These are phyloP conservation scores for Nemotelus pantherinus DNA, from an alignment of 2,888 invertebrate species.

Conservation along the genomic window DNA sequence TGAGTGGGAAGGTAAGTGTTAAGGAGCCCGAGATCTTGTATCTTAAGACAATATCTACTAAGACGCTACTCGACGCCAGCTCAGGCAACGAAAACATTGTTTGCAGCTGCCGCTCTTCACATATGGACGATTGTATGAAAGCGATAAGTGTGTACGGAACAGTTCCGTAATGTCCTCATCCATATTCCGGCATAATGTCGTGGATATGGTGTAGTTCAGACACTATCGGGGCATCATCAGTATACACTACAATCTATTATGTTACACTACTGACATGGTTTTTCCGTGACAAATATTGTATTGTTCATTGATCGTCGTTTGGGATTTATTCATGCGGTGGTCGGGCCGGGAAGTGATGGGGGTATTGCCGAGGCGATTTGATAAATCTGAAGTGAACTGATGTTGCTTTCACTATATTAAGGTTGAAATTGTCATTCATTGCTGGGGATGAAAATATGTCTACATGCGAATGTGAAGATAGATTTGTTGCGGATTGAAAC, in stretches of 20 bases:
- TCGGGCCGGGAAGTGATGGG: neutral
- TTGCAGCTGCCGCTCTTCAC: slow-evolving; percentile 24
- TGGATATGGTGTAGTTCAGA: slow-evolving; percentile 26
- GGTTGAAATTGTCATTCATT: too few relatives aligned
- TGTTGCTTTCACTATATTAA: too few relatives aligned
- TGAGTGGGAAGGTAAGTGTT: slow-evolving; percentile 63
- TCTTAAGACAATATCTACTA: slow-evolving; percentile 34
- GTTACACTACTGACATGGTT: slow-evolving; percentile 35
- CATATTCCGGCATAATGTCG: slow-evolving; percentile 36
- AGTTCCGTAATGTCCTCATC: slow-evolving; percentile 36
- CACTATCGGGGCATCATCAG: neutral
- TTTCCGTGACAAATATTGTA: slow-evolving; percentile 29
- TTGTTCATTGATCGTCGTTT: slow-evolving; percentile 3
- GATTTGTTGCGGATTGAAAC: too few relatives aligned
- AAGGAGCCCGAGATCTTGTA: slow-evolving; percentile 30
- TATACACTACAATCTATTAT: slow-evolving; percentile 17
- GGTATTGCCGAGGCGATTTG: neutral
- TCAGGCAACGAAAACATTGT: slow-evolving; percentile 9
- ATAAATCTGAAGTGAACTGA: neutral
- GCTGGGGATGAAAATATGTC: too few relatives aligned
- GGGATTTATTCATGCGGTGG: slow-evolving; percentile 26
- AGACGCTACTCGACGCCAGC: slow-evolving; percentile 1
- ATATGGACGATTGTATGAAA: neutral
- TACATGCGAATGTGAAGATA: too few relatives aligned
- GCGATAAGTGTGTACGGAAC: slow-evolving; percentile 12